A percentile compares a stretch with the other conserved stretches of the same genome.
Evolutionary conservation across 2,888 invertebrate species (phyloP).

Genomic region (Meiosimyza decipiens): DNA sequence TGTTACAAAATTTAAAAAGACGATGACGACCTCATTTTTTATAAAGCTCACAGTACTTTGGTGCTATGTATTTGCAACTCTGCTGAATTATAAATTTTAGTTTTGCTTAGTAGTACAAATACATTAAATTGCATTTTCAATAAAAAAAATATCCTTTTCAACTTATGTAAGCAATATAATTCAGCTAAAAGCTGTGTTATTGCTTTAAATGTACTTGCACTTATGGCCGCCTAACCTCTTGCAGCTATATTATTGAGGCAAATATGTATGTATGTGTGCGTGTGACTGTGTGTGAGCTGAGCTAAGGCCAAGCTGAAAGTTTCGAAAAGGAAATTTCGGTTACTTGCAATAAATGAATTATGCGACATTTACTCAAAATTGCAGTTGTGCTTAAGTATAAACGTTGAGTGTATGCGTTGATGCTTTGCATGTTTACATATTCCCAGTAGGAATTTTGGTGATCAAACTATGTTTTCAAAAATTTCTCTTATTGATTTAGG

Average conservation of each 20-base stretch:
- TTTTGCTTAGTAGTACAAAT: constrained; percentile 15
- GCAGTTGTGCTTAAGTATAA: constrained; percentile 34
- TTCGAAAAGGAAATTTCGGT: constrained; percentile 22
- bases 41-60: constrained; percentile 2
- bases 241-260: neutral
- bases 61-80: constrained; percentile 20
- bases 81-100: constrained; percentile 41
- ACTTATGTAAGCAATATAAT: too few relatives aligned
- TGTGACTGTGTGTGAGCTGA: constrained; percentile 10
- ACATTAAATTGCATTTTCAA: too few relatives aligned
- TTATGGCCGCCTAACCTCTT: neutral
- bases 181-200: too few relatives aligned
- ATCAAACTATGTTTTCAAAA: too few relatives aligned
- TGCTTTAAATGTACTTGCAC: too few relatives aligned
- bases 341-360: constrained; percentile 59
- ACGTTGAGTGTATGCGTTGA: constrained; percentile 25
- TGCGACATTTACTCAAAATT: constrained; percentile 62
- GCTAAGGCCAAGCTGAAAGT: constrained; percentile 34
- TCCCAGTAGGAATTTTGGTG: too few relatives aligned
- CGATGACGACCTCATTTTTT: constrained; percentile 32
- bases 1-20: constrained; percentile 6
- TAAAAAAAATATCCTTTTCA: too few relatives aligned
- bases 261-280: neutral
- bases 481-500: too few relatives aligned
- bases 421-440: too few relatives aligned